Percentiles rank a stretch among this genome's conserved stretches.
Conservation (phyloP, 2,797 vertebrate genomes). For the Dendrocincla tyrannina region DNA sequence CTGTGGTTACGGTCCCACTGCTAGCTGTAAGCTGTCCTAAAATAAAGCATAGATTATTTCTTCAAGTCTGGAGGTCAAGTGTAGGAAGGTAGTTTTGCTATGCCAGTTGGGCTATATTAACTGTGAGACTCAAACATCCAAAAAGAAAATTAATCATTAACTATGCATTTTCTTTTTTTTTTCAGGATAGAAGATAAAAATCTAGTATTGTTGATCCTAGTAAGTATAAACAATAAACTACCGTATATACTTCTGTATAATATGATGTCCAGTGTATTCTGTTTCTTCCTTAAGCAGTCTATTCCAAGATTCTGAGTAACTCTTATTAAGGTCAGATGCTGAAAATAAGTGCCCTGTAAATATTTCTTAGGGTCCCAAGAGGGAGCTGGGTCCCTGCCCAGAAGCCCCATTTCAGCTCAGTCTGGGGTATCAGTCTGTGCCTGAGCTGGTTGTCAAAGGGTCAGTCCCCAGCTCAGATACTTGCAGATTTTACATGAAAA, state of each 20-base stretch:
- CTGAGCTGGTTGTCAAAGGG: neutral
- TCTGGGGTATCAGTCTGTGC: neutral
- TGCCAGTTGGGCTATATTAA: neutral
- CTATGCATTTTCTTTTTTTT: neutral
- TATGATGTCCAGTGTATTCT: neutral
- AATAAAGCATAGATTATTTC: neutral
- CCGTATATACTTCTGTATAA: neutral
- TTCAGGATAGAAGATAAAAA: neutral
- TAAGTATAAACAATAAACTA: neutral
- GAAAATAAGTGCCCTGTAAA: neutral
- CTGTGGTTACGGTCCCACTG: neutral
- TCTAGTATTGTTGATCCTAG: neutral
- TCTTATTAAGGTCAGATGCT: neutral
- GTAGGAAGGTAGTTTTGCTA: neutral
- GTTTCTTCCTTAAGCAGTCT: neutral
- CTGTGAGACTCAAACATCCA: neutral
- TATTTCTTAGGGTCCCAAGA: neutral
- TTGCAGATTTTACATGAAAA: neutral
- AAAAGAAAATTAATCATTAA: neutral
- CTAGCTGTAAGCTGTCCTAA: neutral
- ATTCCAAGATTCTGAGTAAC: neutral
- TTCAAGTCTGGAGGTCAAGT: neutral
- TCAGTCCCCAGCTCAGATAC: neutral
- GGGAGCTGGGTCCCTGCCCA: neutral
- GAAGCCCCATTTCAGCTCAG: neutral